phyloP scores from a whole-genome alignment of 2,888 invertebrate species.

The Laspeyria flexula region DNA sequence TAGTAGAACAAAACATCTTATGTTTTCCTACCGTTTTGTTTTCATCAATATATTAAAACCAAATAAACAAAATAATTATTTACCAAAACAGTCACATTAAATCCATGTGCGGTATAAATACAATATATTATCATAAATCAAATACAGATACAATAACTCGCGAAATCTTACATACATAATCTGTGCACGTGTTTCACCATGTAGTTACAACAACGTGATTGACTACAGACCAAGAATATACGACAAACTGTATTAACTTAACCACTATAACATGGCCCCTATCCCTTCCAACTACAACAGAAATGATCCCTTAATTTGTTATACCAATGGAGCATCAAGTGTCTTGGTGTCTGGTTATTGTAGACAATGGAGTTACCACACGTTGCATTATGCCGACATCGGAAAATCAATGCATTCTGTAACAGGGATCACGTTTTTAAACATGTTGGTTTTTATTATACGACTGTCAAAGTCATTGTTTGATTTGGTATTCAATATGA shows the following conservation, averaged over 20 bases:
- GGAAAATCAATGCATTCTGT: slow-evolving; percentile 6
- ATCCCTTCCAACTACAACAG: slow-evolving; percentile 3
- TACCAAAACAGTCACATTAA: no score
- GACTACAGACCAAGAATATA: slow-evolving; percentile 2
- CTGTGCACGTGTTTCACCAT: slow-evolving; percentile 33
- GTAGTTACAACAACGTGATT: slow-evolving; percentile 27
- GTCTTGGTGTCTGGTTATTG: background rate
- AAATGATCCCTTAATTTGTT: background rate
- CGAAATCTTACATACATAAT: no score
- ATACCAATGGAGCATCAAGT: background rate
- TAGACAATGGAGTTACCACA: slow-evolving; percentile 14
- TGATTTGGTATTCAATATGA: slow-evolving; percentile 12
- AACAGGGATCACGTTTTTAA: slow-evolving; percentile 15
- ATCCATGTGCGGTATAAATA: no score
- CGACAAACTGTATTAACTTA: no score
- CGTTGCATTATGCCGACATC: slow-evolving; percentile 14
- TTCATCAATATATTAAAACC: no score
- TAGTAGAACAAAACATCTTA: no score
- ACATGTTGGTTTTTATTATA: slow-evolving; percentile 17
- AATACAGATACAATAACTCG: no score
- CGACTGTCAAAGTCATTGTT: slow-evolving; percentile 4
- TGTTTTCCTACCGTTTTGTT: no score
- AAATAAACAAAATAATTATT: no score
- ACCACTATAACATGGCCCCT: slow-evolving; percentile 9
- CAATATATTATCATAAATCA: no score